Evolutionary conservation across 2,888 invertebrate genomes (phyloP), one percentile per base, ranked within the genome.

Genomic region (Lydus trimaculatus): DNA sequence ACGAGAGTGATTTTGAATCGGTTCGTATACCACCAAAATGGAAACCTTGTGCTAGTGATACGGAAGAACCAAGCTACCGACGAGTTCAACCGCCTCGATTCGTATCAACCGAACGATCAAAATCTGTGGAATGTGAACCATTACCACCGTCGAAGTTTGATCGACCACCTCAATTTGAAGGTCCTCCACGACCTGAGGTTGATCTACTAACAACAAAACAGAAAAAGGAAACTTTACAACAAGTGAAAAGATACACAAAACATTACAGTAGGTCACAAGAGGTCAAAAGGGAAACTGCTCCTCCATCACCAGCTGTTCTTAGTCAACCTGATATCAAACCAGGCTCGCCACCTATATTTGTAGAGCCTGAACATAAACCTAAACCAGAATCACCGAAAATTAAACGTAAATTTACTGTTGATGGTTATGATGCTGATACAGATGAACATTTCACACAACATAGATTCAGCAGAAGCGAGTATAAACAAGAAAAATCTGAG

Each of bases 351-450:
- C 85, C 86, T 11, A 77, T 83, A 63, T 85, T 80, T 72, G 77
- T 83, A 1, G 80, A 84, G 75, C 76, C 83, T 7, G 81, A 82
- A 69, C 73, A 72, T 64, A 79, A 78, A 67, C n/a, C 25, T 56
- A 85, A 85, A 76, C 85, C 85, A 7, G 85, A 85, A 23, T 83
- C 85, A 17, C 86, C 86, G 25, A 89, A 88, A 80, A 80, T 84
- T 17, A 89, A 89, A 77, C 83, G 84, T 63, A 88, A 87, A 78
- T 79, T 79, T 33, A 83, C 86, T 63, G 83, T 85, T 28, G 89
- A 89, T 69, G 92, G 92, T 13, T 92, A 92, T 77, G 90, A 90
- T 84, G 92, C 92, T 1, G 92, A 92, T 78, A 91, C 91, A 0
- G 91, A 91, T 74, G 91, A 91, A 75, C 89, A 90, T 2, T 85